These are phyloP conservation scores for Nymphicus hollandicus DNA, from an alignment of 2,113 vertebrate species.

Conservation along the genomic window DNA sequence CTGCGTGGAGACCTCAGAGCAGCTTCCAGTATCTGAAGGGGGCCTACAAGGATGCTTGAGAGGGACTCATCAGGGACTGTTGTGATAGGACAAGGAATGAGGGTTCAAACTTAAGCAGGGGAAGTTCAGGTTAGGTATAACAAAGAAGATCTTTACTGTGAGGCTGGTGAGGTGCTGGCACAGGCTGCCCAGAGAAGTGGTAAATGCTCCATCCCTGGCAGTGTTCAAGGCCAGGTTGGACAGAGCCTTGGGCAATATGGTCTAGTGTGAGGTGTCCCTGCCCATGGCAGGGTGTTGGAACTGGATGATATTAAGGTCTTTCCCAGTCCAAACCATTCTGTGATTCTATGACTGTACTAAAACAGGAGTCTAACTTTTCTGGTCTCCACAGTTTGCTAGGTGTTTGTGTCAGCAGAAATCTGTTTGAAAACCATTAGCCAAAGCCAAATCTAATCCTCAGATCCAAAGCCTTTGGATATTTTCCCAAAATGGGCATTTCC, in stretches of 20 bases:
- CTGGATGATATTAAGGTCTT: not conserved
- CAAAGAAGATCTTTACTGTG: not conserved
- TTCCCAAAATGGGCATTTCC: not conserved
- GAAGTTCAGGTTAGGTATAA: too few species aligned
- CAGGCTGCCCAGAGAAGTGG: not conserved
- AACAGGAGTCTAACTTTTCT: not conserved
- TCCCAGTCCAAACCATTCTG: not conserved
- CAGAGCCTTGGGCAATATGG: not conserved
- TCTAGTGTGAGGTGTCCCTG: not conserved
- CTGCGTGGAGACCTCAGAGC: not conserved
- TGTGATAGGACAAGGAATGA: too few species aligned
- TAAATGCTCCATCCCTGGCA: not conserved
- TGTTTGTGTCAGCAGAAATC: not conserved
- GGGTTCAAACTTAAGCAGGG: too few species aligned
- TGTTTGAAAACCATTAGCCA: not conserved
- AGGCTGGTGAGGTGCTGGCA: not conserved
- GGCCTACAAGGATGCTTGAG: not conserved
- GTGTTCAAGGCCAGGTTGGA: not conserved
- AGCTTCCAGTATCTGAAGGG: not conserved
- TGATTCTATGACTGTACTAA: not conserved
- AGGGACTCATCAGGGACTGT: not conserved
- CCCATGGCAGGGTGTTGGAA: not conserved
- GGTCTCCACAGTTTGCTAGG: not conserved
- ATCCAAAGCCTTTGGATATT: not conserved
- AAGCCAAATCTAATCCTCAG: not conserved